phyloP scores from a whole-genome alignment of 2,888 invertebrate species.

The Artemia sinica region DNA sequence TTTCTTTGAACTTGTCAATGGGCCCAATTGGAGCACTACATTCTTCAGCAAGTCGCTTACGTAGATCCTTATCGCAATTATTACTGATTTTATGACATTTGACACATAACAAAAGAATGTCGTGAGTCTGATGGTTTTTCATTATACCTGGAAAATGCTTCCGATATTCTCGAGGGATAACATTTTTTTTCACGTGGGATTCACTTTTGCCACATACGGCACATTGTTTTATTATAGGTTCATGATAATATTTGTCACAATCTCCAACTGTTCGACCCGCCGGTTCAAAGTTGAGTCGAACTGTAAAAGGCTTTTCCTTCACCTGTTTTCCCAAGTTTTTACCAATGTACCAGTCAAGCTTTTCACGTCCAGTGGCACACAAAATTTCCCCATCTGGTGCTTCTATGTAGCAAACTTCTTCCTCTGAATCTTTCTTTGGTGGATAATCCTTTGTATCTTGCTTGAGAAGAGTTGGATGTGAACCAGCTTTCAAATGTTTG shows the following conservation, averaged over 20 bases:
- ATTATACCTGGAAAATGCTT: constrained; percentile 48
- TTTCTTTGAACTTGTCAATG: constrained; percentile 27
- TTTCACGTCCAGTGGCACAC: constrained; percentile 36
- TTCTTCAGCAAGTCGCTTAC: constrained; percentile 39
- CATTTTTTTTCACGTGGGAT: constrained; percentile 53
- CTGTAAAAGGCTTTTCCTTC: constrained; percentile 41
- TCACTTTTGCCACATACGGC: constrained; percentile 55
- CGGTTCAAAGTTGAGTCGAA: constrained; percentile 57
- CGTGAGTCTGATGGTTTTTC: constrained; percentile 58
- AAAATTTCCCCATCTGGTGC: constrained; percentile 59
- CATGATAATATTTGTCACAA: constrained; percentile 52
- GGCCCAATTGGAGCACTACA: constrained; percentile 48
- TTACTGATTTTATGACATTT: constrained; percentile 53
- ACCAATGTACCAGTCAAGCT: too few species aligned
- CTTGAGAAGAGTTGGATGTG: constrained; percentile 11
- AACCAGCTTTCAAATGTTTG: constrained; percentile 20
- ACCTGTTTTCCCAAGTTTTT: constrained; percentile 31
- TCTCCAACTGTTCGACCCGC: constrained; percentile 50
- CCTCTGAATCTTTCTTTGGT: constrained; percentile 54
- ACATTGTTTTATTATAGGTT: constrained; percentile 52
- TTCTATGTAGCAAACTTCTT: constrained; percentile 55
- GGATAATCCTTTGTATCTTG: constrained; percentile 35
- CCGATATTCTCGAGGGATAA: constrained; percentile 65
- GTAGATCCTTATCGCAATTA: constrained; percentile 42
- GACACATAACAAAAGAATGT: constrained; percentile 53